Conservation (phyloP, 2,113 vertebrate species). For the Telmatochromis brichardi region DNA sequence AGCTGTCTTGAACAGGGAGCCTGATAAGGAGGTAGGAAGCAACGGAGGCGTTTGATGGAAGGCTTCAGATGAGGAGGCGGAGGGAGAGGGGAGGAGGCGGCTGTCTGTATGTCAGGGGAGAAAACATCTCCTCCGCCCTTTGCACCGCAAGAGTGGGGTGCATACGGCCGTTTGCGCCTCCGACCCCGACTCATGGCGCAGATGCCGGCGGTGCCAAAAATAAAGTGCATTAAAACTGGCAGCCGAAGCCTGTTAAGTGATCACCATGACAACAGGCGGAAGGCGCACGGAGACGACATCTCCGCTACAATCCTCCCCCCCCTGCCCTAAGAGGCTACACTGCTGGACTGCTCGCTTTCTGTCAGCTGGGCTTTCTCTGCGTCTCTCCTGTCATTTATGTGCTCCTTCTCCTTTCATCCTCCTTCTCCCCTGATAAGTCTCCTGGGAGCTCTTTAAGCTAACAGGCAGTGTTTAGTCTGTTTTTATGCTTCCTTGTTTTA, state of each 20-base stretch:
- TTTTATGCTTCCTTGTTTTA: conserved; percentile 10
- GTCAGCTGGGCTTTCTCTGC: neutral
- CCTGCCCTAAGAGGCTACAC: neutral
- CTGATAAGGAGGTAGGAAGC: conserved; percentile 6
- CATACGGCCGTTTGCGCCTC: neutral
- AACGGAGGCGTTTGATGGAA: neutral
- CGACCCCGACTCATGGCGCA: neutral
- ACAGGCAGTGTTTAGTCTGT: conserved; percentile 24
- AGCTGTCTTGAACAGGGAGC: neutral
- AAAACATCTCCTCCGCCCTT: neutral
- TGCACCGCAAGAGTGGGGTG: neutral
- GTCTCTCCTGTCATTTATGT: neutral
- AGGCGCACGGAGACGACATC: conserved; percentile 14
- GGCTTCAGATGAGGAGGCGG: neutral
- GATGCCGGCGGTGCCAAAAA: conserved; percentile 43
- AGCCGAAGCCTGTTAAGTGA: conserved; percentile 49
- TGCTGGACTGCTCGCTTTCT: conserved; percentile 26
- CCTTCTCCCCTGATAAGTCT: conserved; percentile 7
- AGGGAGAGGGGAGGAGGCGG: neutral
- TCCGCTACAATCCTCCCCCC: neutral
- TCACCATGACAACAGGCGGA: conserved; percentile 64
- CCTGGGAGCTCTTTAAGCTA: conserved; percentile 14
- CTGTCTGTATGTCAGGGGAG: conserved; percentile 1
- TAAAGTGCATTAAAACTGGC: conserved; percentile 50
- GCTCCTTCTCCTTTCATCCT: neutral